Conservation (phyloP, 2,888 invertebrate genomes). For the Luperina nickerlii region DNA sequence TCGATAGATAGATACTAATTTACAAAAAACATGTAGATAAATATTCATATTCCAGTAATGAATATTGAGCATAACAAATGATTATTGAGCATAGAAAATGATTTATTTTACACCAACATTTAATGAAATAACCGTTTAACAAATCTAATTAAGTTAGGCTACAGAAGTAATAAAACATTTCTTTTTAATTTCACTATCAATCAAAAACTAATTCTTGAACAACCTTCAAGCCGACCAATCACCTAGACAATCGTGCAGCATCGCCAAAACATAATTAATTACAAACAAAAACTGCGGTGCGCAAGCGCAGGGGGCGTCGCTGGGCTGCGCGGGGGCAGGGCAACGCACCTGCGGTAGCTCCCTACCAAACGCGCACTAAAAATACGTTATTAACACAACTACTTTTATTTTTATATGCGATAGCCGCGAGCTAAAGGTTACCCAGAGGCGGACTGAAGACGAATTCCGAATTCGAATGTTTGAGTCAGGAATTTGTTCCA, state of each 20-base stretch:
- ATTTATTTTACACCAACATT: conserved; percentile 52
- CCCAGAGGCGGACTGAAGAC: conserved; percentile 76
- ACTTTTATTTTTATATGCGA: conserved; percentile 89
- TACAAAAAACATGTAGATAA: conserved; percentile 10
- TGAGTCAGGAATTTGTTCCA: conserved; percentile 17
- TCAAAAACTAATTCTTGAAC: conserved; percentile 51
- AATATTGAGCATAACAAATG: conserved; percentile 38
- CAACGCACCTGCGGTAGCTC: conserved; percentile 83
- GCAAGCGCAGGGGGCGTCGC: conserved; percentile 67
- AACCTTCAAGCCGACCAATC: conserved; percentile 51
- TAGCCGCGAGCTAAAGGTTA: conserved; percentile 89
- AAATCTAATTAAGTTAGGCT: conserved; percentile 51
- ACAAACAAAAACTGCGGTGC: conserved; percentile 56
- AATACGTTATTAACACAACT: conserved; percentile 87
- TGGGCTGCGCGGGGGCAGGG: conserved; percentile 73
- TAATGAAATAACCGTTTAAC: conserved; percentile 52
- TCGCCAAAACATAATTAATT: conserved; percentile 66
- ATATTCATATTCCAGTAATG: conserved; percentile 15
- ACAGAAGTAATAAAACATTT: conserved; percentile 48
- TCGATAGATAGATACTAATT: background rate
- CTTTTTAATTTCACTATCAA: conserved; percentile 54
- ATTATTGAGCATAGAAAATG: conserved; percentile 38
- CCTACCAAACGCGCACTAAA: conserved; percentile 80
- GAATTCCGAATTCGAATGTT: conserved; percentile 35
- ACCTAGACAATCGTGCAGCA: conserved; percentile 59